Evolutionary conservation across 2,888 invertebrate genomes (phyloP).

Genomic region (Heliconius hortense): DNA sequence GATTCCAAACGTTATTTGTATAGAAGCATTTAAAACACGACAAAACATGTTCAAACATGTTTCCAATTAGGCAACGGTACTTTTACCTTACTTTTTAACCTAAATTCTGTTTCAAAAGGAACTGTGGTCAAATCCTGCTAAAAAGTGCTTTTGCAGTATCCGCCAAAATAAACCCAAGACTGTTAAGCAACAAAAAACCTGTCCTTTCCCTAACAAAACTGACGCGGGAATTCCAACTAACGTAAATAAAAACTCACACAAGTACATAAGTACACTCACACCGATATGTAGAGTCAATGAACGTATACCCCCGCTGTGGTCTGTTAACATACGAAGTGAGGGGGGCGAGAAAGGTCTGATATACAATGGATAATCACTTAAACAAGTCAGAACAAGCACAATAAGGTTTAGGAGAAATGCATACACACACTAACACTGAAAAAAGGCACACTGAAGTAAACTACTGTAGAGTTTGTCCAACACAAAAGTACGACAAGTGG

Average conservation of each 20-base stretch:
- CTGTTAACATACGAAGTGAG: constrained; percentile 36
- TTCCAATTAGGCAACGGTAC: not conserved
- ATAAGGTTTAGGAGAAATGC: constrained; percentile 46
- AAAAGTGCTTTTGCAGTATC: constrained; percentile 32
- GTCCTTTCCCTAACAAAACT: constrained; percentile 51
- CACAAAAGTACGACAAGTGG: constrained; percentile 48
- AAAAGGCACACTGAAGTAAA: constrained; percentile 41
- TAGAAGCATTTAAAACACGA: not conserved
- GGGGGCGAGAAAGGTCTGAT: constrained; percentile 49
- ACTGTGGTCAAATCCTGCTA: constrained; percentile 1
- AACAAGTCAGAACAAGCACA: constrained; percentile 59
- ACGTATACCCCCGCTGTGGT: constrained; percentile 49
- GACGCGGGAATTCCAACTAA: constrained; percentile 53
- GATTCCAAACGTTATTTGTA: not conserved
- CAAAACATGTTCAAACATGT: not conserved
- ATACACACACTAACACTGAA: constrained; percentile 49
- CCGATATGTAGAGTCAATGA: constrained; percentile 34
- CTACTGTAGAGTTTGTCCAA: constrained; percentile 42
- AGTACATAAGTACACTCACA: constrained; percentile 41
- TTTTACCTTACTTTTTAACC: not conserved
- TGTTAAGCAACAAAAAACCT: constrained; percentile 42
- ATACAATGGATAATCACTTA: constrained; percentile 43
- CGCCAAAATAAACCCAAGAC: constrained; percentile 41
- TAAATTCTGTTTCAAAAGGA: not conserved
- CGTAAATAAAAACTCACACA: constrained; percentile 47